Evolutionary conservation across 2,797 vertebrate genomes (phyloP).

Genomic region (Phoxinus dragarum): DNA sequence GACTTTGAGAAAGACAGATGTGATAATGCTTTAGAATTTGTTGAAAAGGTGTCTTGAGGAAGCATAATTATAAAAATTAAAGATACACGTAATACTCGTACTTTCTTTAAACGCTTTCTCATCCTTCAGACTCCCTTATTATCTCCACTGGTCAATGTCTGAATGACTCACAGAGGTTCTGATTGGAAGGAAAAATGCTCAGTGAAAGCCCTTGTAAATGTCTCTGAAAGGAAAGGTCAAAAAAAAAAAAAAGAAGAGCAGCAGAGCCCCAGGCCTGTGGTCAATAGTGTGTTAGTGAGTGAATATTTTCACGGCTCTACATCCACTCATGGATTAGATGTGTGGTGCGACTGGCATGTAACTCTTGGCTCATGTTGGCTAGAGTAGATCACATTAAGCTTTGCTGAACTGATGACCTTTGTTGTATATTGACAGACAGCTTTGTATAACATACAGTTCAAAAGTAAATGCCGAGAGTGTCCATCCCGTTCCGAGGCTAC

Average conservation of each 20-base stretch:
- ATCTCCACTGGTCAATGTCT: constrained; percentile 47
- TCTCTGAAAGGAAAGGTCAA: constrained; percentile 47
- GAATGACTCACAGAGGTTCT: constrained; percentile 18
- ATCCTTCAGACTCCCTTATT: constrained; percentile 45
- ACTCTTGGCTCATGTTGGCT: neutral
- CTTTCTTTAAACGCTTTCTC: constrained; percentile 32
- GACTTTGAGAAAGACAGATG: neutral
- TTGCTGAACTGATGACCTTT: neutral
- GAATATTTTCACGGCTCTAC: constrained; percentile 12
- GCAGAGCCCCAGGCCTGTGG: constrained; percentile 28
- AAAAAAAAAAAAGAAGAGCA: neutral
- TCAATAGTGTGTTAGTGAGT: constrained; percentile 18
- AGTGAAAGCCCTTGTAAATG: constrained; percentile 45
- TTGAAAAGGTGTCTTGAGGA: neutral
- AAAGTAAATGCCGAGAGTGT: neutral
- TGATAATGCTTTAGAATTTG: neutral
- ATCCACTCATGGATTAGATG: constrained; percentile 28
- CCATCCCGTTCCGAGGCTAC: neutral
- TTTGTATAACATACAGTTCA: constrained; percentile 2
- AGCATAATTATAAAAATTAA: constrained; percentile 4
- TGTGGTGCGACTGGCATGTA: neutral
- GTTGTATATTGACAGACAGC: neutral
- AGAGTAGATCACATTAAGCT: neutral
- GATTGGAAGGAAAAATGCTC: constrained; percentile 38
- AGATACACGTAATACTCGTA: constrained; percentile 24